phyloP scores from a whole-genome alignment of 2,113 vertebrate genomes.

The Microtus ochrogaster region DNA sequence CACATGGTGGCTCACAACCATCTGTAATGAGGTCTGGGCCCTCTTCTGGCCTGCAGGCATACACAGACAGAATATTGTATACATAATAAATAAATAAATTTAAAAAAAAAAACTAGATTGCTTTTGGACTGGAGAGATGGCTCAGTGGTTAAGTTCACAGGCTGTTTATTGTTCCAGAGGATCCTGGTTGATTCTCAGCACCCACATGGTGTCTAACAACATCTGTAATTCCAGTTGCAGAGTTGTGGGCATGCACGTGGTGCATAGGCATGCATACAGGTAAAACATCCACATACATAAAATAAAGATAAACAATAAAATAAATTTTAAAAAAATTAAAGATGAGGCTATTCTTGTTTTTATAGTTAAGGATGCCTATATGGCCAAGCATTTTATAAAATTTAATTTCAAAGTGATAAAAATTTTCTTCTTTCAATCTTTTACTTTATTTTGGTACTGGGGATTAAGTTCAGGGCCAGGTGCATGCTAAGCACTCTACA shows the following conservation, averaged over 20 bases:
- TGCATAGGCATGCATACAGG: neutral
- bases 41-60: no score
- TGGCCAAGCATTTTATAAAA: slow-evolving; percentile 30
- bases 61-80: no score
- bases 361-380: neutral
- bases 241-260: neutral
- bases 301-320: neutral
- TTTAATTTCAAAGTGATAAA: slow-evolving; percentile 41
- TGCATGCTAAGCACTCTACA: neutral
- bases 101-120: neutral
- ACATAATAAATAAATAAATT: no score
- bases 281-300: neutral
- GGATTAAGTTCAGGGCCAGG: neutral
- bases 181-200: neutral
- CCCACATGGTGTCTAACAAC: neutral
- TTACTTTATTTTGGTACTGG: neutral
- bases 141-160: neutral
- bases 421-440: slow-evolving; percentile 20
- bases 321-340: neutral
- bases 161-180: neutral
- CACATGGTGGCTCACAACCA: no score
- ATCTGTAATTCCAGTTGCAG: neutral
- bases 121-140: neutral
- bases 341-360: slow-evolving; percentile 27
- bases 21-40: no score